Conservation (phyloP, 2,888 invertebrate species). For the Congeria kusceri region DNA sequence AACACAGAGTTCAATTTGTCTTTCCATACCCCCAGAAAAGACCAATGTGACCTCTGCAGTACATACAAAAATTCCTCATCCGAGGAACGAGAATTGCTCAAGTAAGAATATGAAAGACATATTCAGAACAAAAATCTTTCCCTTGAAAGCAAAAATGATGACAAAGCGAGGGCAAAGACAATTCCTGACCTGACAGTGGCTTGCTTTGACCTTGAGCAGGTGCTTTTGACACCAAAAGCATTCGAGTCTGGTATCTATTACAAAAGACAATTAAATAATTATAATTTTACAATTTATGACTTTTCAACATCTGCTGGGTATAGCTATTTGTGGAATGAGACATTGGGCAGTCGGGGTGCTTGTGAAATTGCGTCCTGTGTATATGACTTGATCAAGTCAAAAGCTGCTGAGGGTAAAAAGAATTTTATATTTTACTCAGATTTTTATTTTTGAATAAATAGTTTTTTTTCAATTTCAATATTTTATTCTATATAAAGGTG, state of each 20-base stretch:
- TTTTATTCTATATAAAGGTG: too few species aligned
- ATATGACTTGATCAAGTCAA: conserved; percentile 9
- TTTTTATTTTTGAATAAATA: too few species aligned
- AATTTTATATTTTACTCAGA: conserved; percentile 22
- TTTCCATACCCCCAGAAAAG: conserved; percentile 57
- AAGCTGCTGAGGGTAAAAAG: neutral
- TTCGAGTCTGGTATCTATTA: conserved; percentile 18
- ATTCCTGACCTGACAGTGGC: conserved; percentile 16
- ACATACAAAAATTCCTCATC: conserved; percentile 34
- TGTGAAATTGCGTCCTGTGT: conserved; percentile 42
- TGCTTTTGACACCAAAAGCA: conserved; percentile 22
- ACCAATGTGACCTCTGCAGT: conserved; percentile 56
- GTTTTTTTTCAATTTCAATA: too few species aligned
- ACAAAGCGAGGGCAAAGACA: conserved; percentile 33
- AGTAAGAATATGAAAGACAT: conserved; percentile 35
- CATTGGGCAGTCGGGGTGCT: conserved; percentile 4
- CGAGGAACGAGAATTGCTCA: too few species aligned
- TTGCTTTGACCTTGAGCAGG: conserved; percentile 29
- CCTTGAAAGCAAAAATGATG: conserved; percentile 43
- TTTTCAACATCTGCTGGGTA: conserved; percentile 12
- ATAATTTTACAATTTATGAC: conserved; percentile 25
- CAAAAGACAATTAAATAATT: conserved; percentile 24
- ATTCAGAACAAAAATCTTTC: conserved; percentile 31
- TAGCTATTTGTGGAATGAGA: conserved; percentile 34
- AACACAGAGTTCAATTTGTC: conserved; percentile 45